Evolutionary conservation across 1,140 invertebrate genomes (phyloP), one percentile per base, ranked within the genome.

Genomic region (Eumaeus atala): DNA sequence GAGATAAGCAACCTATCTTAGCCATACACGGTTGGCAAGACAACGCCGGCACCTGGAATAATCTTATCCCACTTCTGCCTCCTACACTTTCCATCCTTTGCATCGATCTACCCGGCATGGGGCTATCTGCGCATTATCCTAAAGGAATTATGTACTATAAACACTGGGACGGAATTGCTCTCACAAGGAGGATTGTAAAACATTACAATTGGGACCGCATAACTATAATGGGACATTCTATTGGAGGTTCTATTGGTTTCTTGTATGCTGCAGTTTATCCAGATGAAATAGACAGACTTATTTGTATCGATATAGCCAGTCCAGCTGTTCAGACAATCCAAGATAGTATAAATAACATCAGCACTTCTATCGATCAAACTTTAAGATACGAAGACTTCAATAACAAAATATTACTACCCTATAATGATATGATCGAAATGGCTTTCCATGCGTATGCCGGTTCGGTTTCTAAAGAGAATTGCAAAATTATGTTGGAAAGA

Each of bases 1-100:
- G 77, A 59, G 86, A 90, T 54, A 85, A 89, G 50, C 92, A 93
- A 66, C 93, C 93, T 16, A 90, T 94, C 59, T 76, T 96, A 40
- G 93, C 92, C 11, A 84, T 96, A 16, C 95, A 96, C 70, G 95
- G 95, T 47, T 95, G 95, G 91, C 92, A 95, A 83, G 95, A 96
- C 78, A 96, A 96, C 74, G 91, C 92, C 49, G 94, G 94, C 28
- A 93, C 92, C 18, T 96, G 95, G 88, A 94, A 96, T 80, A 88
- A 82, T 42, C 84, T 96, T 42, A 91, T 93, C 34, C 92, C 94
- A 10, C 75, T 93, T n/a, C 77, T 96, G 33, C 89, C 91, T 7
- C 59, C 81, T 8, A 81, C 89, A 28, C 68, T 89, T 36, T 89
- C 93, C 16, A 69, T 94, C 38, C 84, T 94, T 33, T 91, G 91